Base-by-base conservation (phyloP, 1,140 invertebrate genomes). In the Ectropis grisescens region DNA sequence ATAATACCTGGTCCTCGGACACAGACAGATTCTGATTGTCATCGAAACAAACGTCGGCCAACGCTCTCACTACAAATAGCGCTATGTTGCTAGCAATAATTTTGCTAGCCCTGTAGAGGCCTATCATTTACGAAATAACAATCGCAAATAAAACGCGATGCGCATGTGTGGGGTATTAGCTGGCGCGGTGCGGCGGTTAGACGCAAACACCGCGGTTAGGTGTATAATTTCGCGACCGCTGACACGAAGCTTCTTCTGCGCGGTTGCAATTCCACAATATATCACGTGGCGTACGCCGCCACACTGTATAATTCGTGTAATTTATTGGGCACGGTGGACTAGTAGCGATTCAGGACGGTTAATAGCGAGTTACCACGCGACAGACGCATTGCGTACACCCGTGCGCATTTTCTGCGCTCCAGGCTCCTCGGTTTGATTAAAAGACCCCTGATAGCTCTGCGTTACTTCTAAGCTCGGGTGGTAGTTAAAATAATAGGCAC, bases 271-370 rank as follows among this genome's bases (percentile, higher is more conserved):
- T 55, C 57, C 51, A 64, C 69, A 68, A 76, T 80, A 80, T 80
- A 76, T 80, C 71, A 80, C 71, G 44, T 42, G 58, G 41, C 3
- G 59, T 60, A 58, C 41, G 43, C 58, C 47, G 50, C 49, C 56
- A 49, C 53, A 56, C 54, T 57, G 67, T 80, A 75, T 76, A 80
- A 76, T 76, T 80, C 75, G 66, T 64, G 54, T 76, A 69, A 76
- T 76, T 79, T 79, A 75, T 75, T 54, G 62, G 45, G 44, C 47
- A 54, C 47, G 37, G 47, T 47, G 40, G 47, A 60, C 58, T 75
- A 64, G 69, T 71, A 72, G 68, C 61, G 40, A 35, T 23, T 35
- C 41, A 37, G 49, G 47, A 53, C 48, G 31, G 47, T 69, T 76
- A 74, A 78, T 74, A 68, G 72, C 55, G 38, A 39, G 42, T 51